Percentiles rank a stretch among this genome's conserved stretches.
Conservation (phyloP, 2,888 invertebrate species). For the Erynnis tages region DNA sequence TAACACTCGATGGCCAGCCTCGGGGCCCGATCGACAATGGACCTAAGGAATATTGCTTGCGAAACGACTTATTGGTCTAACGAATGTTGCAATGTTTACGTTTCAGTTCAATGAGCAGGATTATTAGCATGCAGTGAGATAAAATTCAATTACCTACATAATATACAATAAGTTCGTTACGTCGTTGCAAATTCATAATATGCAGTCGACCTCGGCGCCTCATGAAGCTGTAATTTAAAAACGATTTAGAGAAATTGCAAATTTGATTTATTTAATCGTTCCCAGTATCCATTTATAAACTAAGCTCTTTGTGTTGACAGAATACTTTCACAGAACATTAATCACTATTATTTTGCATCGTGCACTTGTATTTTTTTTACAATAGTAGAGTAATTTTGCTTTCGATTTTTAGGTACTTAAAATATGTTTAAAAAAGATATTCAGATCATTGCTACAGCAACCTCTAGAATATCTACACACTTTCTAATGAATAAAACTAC, state of each 20-base stretch:
- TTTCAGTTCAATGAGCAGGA: conserved; percentile 28
- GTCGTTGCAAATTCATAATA: conserved; percentile 21
- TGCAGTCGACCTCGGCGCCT: conserved; percentile 19
- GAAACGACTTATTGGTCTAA: conserved; percentile 28
- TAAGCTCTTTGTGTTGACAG: conserved; percentile 3
- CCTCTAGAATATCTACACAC: too few relatives aligned
- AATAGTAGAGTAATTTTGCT: too few relatives aligned
- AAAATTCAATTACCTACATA: conserved; percentile 22
- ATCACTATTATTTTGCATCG: too few relatives aligned
- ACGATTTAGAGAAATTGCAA: conserved; percentile 27
- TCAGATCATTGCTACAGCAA: too few relatives aligned
- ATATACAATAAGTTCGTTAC: conserved; percentile 24
- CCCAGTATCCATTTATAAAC: background rate
- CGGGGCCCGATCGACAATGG: conserved; percentile 46
- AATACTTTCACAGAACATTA: conserved; percentile 11
- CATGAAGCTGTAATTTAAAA: conserved; percentile 23
- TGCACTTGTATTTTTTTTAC: too few relatives aligned
- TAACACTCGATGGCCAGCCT: conserved; percentile 39
- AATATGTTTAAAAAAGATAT: too few relatives aligned
- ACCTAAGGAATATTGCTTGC: conserved; percentile 31
- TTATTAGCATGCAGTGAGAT: conserved; percentile 23
- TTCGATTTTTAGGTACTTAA: too few relatives aligned
- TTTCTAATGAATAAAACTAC: too few relatives aligned
- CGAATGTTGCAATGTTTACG: conserved; percentile 25
- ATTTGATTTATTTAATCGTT: conserved; percentile 14